Conservation (phyloP, 2,113 vertebrate genomes). For the Catharus bicknelli region DNA sequence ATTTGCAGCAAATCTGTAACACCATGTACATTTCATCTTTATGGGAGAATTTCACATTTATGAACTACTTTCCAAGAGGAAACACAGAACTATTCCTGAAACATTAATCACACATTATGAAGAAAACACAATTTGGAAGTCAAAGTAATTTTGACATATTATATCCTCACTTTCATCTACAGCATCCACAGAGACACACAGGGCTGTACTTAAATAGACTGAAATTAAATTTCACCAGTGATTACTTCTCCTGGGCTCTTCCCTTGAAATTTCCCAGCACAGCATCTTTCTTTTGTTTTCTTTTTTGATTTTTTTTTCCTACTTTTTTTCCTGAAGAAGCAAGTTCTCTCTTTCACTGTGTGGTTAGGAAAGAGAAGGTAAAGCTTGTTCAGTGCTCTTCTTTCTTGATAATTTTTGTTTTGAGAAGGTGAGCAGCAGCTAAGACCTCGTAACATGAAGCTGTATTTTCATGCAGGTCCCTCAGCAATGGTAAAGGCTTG, state of each 20-base stretch:
- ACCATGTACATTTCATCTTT: not conserved
- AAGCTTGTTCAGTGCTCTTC: not conserved
- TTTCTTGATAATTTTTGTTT: not conserved
- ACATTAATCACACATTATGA: not conserved
- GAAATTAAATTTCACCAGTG: not conserved
- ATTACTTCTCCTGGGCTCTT: not conserved
- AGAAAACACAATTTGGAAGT: not conserved
- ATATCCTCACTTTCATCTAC: not conserved
- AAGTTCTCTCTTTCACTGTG: not conserved
- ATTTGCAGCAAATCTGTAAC: not conserved
- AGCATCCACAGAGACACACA: not conserved
- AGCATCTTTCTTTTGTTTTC: not conserved
- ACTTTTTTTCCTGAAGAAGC: not conserved
- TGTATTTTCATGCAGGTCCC: not conserved
- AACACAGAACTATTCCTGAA: not conserved
- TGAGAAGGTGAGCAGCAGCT: not conserved
- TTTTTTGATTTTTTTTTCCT: no score
- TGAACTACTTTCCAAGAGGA: not conserved
- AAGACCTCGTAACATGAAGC: not conserved
- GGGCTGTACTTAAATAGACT: not conserved
- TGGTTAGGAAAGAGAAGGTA: not conserved
- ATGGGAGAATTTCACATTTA: not conserved
- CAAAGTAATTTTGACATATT: not conserved
- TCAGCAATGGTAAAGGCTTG: not conserved
- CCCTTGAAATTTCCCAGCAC: not conserved